A percentile compares a stretch with the other conserved stretches of the same genome.
These are phyloP conservation scores for Zonotrichia leucophrys DNA, from an alignment of 2,113 vertebrate species.

Conservation along the genomic window DNA sequence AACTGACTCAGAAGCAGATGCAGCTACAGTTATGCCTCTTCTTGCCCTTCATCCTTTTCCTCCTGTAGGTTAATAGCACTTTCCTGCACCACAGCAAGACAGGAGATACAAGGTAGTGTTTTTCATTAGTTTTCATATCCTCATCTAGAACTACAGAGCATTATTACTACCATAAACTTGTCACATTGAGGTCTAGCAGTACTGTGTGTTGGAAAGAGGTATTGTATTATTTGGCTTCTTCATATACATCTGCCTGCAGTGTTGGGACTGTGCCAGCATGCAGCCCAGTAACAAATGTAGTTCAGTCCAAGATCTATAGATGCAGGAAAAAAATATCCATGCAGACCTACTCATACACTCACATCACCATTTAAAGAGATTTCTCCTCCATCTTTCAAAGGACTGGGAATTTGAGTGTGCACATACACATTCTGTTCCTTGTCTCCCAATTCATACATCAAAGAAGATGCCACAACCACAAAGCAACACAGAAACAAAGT, in stretches of 20 bases:
- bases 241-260: conserved; percentile 39
- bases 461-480: background rate
- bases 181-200: background rate
- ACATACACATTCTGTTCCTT: background rate
- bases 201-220: background rate
- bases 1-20: background rate
- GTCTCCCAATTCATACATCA: background rate
- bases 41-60: background rate
- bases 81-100: background rate
- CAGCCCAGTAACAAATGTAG: background rate
- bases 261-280: conserved; percentile 41
- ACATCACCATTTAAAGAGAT: conserved; percentile 45
- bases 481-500: background rate
- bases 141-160: background rate
- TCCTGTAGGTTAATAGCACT: background rate
- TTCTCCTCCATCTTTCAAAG: background rate
- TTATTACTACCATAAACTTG: background rate
- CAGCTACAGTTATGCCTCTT: background rate
- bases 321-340: background rate
- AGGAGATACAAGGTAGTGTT: background rate
- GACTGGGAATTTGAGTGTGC: background rate
- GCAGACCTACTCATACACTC: background rate
- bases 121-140: background rate
- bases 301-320: background rate
- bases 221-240: background rate